A percentile compares a stretch with the other conserved stretches of the same genome.
Conservation (phyloP, 2,888 invertebrate species). For the Cerastis rubricosa region DNA sequence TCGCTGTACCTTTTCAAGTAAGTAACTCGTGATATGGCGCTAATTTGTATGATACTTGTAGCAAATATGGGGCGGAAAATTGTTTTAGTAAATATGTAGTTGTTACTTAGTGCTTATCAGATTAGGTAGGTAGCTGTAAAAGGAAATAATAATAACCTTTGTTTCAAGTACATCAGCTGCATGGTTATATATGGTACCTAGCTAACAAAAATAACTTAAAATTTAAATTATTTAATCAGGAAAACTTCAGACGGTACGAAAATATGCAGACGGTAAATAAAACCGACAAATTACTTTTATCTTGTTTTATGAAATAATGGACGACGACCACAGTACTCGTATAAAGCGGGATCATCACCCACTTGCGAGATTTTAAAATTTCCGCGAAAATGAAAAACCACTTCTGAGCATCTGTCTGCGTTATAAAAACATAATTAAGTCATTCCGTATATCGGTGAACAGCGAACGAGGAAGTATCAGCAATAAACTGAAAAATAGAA, state of each 20-base stretch:
- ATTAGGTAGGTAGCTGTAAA: not conserved
- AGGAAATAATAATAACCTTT: constrained; percentile 8
- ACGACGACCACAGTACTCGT: not conserved
- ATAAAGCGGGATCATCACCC: not conserved
- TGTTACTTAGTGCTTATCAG: constrained; percentile 13
- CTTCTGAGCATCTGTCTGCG: constrained; percentile 5
- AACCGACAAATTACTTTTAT: not conserved
- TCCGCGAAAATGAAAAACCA: constrained; percentile 1
- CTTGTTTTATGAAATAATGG: not conserved
- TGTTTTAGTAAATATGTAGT: constrained; percentile 39
- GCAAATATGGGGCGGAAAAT: constrained; percentile 42
- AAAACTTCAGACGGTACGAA: too few relatives aligned
- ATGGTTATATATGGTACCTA: not conserved
- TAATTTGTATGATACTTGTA: constrained; percentile 28
- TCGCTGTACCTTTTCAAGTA: constrained; percentile 95
- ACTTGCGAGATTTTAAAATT: not conserved
- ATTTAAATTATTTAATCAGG: not conserved
- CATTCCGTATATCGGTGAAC: constrained; percentile 5
- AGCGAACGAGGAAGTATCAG: not conserved
- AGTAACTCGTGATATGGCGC: constrained; percentile 65
- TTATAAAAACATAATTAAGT: constrained; percentile 14
- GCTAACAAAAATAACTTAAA: not conserved
- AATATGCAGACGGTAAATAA: not conserved
- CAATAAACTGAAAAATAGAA: constrained; percentile 13
- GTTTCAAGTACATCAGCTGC: not conserved